Percentiles rank a stretch among this genome's conserved stretches.
These are phyloP conservation scores for Sebastes taczanowskii DNA, from an alignment of 2,797 vertebrate species.

Conservation along the genomic window DNA sequence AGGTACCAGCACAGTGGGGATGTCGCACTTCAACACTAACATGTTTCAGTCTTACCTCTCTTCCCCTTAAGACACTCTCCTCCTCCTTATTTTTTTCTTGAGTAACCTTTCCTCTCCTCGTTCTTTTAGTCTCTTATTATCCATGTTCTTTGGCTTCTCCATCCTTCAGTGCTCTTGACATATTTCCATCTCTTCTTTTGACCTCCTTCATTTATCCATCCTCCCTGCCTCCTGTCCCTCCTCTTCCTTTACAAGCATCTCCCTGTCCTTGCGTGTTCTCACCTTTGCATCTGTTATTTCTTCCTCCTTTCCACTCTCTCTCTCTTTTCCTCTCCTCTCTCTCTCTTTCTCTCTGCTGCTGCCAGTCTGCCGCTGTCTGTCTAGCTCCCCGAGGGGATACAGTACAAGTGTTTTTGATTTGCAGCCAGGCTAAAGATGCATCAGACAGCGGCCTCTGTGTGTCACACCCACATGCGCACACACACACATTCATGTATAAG, in stretches of 20 bases:
- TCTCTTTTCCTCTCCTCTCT: not conserved
- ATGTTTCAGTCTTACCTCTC: constrained; percentile 33
- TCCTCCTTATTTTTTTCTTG: not conserved
- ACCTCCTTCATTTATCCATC: not conserved
- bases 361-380: constrained; percentile 57
- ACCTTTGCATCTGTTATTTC: constrained; percentile 28
- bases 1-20: constrained; percentile 26
- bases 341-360: constrained; percentile 29
- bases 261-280: constrained; percentile 20
- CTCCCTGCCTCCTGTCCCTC: not conserved
- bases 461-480: constrained; percentile 20
- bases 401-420: constrained; percentile 81
- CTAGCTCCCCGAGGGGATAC: constrained; percentile 57
- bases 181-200: not conserved
- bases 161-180: not conserved
- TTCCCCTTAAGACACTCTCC: not conserved
- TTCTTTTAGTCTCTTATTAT: not conserved
- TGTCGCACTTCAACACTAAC: constrained; percentile 26
- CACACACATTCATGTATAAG: not conserved
- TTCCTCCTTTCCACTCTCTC: not conserved
- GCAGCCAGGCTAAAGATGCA: constrained; percentile 73
- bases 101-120: not conserved
- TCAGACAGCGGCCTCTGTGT: constrained; percentile 57
- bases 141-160: not conserved
- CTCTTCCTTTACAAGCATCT: constrained; percentile 1